These are phyloP conservation scores for Dendrolimus pini DNA, from an alignment of 2,888 invertebrate genomes.

Conservation along the genomic window DNA sequence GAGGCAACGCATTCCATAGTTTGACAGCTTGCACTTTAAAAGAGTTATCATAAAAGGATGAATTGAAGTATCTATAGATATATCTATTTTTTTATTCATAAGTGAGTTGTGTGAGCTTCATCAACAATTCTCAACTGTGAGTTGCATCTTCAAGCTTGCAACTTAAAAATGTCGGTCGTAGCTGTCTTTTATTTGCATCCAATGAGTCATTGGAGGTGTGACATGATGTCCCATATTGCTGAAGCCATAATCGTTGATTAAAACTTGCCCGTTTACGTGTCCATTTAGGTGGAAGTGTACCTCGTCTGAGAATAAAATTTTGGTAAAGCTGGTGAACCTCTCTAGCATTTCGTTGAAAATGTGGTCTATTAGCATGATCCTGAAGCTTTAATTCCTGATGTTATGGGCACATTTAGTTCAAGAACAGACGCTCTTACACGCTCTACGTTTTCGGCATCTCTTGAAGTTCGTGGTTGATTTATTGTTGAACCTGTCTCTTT, in stretches of 20 bases:
- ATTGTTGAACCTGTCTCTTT: neutral
- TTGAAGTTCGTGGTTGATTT: neutral
- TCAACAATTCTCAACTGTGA: no score
- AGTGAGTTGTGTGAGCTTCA: no score
- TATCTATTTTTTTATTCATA: no score
- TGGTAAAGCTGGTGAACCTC: slow-evolving; percentile 10
- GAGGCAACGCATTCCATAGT: no score
- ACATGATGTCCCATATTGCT: slow-evolving; percentile 17
- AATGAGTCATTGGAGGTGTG: slow-evolving; percentile 14
- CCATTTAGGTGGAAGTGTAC: slow-evolving; percentile 16
- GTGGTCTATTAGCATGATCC: slow-evolving; percentile 7
- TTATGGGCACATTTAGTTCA: slow-evolving; percentile 5
- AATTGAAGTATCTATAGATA: no score
- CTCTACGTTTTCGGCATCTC: neutral
- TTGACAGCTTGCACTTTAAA: no score
- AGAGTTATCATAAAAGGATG: no score
- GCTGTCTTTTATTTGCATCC: neutral
- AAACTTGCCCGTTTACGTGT: slow-evolving; percentile 14
- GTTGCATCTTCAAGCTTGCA: no score
- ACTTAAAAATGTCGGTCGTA: no score
- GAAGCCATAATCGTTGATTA: slow-evolving; percentile 13
- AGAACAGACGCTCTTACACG: slow-evolving; percentile 6
- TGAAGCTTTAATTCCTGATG: slow-evolving; percentile 7
- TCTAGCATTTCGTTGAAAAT: slow-evolving; percentile 9
- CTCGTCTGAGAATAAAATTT: slow-evolving; percentile 12